phyloP scores from a whole-genome alignment of 2,113 vertebrate genomes.

The Phaethon lepturus region DNA sequence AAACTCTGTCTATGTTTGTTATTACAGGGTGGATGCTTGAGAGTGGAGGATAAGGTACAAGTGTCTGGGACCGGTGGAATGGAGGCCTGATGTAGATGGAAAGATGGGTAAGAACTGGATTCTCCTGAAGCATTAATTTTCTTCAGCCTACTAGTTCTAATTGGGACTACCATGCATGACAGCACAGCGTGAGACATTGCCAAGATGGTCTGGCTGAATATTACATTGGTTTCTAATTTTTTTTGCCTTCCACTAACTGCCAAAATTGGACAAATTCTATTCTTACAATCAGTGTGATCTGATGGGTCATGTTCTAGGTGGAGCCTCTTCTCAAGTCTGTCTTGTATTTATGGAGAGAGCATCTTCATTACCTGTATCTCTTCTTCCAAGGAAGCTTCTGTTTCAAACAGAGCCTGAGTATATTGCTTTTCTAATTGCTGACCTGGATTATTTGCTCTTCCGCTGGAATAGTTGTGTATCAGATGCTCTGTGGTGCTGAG shows the following conservation, averaged over 20 bases:
- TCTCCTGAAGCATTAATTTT: background rate
- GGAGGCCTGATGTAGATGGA: constrained; percentile 70
- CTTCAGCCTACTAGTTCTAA: background rate
- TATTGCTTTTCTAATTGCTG: background rate
- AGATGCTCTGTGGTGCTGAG: background rate
- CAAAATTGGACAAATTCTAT: background rate
- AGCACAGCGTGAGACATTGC: background rate
- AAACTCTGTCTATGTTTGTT: constrained; percentile 3
- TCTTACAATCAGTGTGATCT: background rate
- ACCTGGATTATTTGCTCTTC: background rate
- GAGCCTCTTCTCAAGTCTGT: background rate
- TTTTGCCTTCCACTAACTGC: background rate
- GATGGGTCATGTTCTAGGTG: background rate
- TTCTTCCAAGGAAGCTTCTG: background rate
- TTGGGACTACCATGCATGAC: background rate
- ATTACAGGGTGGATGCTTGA: constrained; percentile 52
- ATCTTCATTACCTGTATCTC: background rate
- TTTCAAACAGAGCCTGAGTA: background rate
- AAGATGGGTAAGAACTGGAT: constrained; percentile 70
- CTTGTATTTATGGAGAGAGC: background rate
- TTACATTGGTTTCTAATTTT: background rate
- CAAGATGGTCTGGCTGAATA: background rate
- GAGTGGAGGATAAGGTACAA: constrained; percentile 24
- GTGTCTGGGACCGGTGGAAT: background rate
- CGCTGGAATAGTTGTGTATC: background rate